Conservation (phyloP, 2,113 vertebrate species). For the Thamnophis sirtalis region DNA sequence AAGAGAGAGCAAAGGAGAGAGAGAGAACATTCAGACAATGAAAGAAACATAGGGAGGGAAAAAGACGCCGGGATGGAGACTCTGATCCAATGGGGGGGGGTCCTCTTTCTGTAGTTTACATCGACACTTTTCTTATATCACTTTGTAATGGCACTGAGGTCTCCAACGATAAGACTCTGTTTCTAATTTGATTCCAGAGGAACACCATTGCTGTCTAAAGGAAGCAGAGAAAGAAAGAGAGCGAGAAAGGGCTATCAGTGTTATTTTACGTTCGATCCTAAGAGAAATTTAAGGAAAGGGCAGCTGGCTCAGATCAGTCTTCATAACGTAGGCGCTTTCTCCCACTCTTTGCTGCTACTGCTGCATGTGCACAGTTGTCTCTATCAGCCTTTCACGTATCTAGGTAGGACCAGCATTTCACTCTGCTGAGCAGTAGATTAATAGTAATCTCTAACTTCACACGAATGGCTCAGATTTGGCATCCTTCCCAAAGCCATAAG, state of each 20-base stretch:
- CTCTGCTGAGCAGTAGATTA: not conserved
- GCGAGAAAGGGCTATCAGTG: not conserved
- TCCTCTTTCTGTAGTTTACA: constrained; percentile 50
- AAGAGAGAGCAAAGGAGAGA: constrained; percentile 23
- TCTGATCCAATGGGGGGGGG: not conserved
- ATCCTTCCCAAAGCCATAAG: not conserved
- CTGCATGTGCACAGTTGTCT: not conserved
- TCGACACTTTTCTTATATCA: constrained; percentile 48
- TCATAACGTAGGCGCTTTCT: constrained; percentile 41
- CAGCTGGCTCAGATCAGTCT: constrained; percentile 25
- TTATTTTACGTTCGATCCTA: constrained; percentile 28
- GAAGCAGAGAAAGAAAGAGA: constrained; percentile 20
- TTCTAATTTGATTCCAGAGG: constrained; percentile 22
- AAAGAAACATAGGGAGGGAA: not conserved
- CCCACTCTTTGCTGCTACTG: constrained; percentile 27
- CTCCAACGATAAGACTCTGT: constrained; percentile 40
- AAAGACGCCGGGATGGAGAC: constrained; percentile 26
- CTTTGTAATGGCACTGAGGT: constrained; percentile 8
- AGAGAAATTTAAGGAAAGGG: constrained; percentile 35
- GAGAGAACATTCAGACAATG: constrained; percentile 51
- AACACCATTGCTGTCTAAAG: not conserved
- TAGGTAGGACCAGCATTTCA: not conserved
- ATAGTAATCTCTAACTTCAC: not conserved
- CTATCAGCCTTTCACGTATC: not conserved
- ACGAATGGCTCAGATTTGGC: not conserved